Evolutionary conservation across 2,113 vertebrate species (phyloP).

Genomic region (Chloropsis cyanopogon): DNA sequence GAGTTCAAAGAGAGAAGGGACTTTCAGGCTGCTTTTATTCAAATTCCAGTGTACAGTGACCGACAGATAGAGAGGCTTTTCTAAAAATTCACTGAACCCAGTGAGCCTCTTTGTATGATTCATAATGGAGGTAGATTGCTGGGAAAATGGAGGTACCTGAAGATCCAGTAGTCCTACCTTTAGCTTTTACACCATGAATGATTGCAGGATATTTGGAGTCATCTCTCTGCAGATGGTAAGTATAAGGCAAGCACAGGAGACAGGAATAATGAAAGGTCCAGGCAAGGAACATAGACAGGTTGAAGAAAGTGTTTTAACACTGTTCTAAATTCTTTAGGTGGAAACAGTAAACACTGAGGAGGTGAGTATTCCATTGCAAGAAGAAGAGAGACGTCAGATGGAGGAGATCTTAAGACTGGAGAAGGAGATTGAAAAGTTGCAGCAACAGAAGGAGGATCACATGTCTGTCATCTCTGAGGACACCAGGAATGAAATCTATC

Average conservation of each 20-base stretch:
- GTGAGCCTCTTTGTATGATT: background rate
- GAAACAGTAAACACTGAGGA: slow-evolving; percentile 46
- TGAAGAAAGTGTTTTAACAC: background rate
- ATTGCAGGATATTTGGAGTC: background rate
- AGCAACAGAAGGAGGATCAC: slow-evolving; percentile 84
- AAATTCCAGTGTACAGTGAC: background rate
- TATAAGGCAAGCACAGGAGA: background rate
- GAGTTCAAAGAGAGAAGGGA: background rate
- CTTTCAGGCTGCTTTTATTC: background rate
- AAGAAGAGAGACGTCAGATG: slow-evolving; percentile 89
- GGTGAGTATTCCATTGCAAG: slow-evolving; percentile 64
- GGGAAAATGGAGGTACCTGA: background rate
- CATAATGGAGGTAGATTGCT: background rate
- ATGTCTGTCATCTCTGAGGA: slow-evolving; percentile 80
- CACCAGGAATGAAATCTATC: slow-evolving; percentile 78
- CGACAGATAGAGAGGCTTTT: background rate
- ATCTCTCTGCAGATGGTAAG: background rate
- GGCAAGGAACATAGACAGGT: background rate
- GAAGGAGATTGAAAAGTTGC: slow-evolving; percentile 87
- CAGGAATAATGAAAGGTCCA: background rate
- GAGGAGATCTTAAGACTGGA: slow-evolving; percentile 89
- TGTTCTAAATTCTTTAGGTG: slow-evolving; percentile 27
- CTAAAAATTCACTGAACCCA: background rate
- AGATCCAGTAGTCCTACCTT: background rate
- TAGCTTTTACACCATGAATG: background rate